phyloP scores from a whole-genome alignment of 2,113 vertebrate species.

The Mionectes macconnelli region DNA sequence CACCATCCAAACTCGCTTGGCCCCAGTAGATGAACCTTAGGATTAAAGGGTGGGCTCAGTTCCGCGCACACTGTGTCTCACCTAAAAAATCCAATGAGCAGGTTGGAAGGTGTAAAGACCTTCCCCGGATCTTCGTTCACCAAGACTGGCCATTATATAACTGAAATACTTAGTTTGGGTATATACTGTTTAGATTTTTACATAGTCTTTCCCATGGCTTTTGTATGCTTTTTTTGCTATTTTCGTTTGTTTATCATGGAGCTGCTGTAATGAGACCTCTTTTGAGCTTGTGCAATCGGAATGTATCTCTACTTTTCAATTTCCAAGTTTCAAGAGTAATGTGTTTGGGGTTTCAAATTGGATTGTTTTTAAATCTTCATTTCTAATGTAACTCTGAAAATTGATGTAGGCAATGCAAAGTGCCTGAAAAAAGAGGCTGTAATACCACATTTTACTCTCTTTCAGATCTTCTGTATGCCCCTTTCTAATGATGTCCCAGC shows the following conservation, averaged over 20 bases:
- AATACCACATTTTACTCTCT: background rate
- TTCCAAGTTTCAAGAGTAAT: background rate
- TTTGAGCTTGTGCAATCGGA: background rate
- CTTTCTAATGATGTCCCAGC: background rate
- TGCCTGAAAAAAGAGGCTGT: background rate
- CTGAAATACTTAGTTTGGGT: background rate
- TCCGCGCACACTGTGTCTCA: too few species aligned
- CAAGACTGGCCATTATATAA: too few species aligned
- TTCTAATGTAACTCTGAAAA: background rate
- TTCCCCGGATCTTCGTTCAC: too few species aligned
- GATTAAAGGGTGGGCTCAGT: too few species aligned
- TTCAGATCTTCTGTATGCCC: background rate
- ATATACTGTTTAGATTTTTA: background rate
- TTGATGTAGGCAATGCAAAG: background rate
- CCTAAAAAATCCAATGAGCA: too few species aligned
- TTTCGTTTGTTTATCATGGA: background rate
- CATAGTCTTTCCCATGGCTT: fast-evolving
- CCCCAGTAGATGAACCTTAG: too few species aligned
- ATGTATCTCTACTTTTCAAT: background rate
- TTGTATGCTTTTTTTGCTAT: background rate
- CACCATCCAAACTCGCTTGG: too few species aligned
- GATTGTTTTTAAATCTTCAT: background rate
- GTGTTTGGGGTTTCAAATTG: background rate
- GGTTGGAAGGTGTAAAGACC: too few species aligned
- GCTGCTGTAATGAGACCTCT: background rate